Conservation (phyloP, 2,797 vertebrate genomes). For the Myiotriccus ornatus region DNA sequence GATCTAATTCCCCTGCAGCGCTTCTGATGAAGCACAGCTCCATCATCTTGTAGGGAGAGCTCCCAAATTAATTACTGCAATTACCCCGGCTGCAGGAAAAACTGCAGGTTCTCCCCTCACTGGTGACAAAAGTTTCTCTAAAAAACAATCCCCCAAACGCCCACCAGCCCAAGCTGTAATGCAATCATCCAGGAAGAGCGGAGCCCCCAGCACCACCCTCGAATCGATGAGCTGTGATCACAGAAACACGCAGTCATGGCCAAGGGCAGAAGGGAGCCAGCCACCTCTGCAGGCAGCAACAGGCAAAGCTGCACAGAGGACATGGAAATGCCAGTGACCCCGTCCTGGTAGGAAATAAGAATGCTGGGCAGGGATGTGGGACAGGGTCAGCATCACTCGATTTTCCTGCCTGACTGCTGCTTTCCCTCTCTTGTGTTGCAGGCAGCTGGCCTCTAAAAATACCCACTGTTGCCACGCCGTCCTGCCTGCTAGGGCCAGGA, state of each 20-base stretch:
- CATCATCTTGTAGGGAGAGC: neutral
- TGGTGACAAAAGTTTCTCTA: neutral
- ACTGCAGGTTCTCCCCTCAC: neutral
- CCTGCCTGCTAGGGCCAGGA: constrained; percentile 32
- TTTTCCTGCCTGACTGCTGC: neutral
- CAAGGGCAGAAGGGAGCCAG: neutral
- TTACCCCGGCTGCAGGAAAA: neutral
- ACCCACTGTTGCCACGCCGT: neutral
- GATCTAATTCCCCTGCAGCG: neutral
- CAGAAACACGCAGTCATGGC: neutral
- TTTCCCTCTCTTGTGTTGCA: constrained; percentile 7
- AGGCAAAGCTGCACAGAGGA: neutral
- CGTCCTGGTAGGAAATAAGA: neutral
- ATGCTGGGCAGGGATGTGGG: neutral
- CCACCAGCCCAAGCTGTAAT: neutral
- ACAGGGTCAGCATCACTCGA: neutral
- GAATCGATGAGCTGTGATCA: neutral
- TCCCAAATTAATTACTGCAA: neutral
- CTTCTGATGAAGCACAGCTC: neutral
- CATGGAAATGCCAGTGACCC: neutral
- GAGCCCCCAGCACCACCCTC: neutral
- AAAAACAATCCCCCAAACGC: neutral
- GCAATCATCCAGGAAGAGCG: neutral
- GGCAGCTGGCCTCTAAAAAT: constrained; percentile 67
- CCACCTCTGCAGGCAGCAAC: neutral